phyloP scores from a whole-genome alignment of 1,140 invertebrate species.

The Leptinotarsa undecemlineata region DNA sequence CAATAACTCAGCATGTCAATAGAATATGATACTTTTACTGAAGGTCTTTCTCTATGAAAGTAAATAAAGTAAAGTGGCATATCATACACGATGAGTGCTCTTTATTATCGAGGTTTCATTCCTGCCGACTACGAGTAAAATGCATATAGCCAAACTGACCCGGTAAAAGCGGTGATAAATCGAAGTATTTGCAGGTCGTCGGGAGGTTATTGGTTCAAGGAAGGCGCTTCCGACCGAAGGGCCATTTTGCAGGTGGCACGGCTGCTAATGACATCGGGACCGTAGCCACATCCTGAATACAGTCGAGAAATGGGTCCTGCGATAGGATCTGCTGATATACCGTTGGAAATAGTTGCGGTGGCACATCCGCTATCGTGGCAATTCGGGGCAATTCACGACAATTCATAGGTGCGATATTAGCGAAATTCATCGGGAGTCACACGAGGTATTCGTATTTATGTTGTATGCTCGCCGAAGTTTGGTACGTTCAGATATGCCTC shows the following conservation, averaged over 20 bases:
- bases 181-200: conserved; percentile 13
- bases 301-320: conserved; percentile 15
- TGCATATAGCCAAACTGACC: no score
- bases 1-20: no score
- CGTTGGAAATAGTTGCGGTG: conserved; percentile 13
- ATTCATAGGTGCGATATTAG: conserved; percentile 24
- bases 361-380: conserved; percentile 17
- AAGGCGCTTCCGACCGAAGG: conserved; percentile 6
- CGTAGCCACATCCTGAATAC: conserved; percentile 15
- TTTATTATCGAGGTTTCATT: no score
- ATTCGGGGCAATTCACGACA: conserved; percentile 1
- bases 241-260: conserved; percentile 12
- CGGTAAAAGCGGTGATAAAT: conserved; percentile 12
- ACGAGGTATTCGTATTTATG: conserved; percentile 9
- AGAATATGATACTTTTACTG: no score
- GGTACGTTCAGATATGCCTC: background rate
- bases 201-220: conserved; percentile 4
- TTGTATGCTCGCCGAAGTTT: background rate
- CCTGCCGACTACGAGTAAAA: no score
- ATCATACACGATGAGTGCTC: no score
- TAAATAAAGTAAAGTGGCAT: no score
- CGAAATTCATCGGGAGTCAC: background rate
- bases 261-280: conserved; percentile 17
- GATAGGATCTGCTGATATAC: conserved; percentile 24
- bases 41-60: no score